Evolutionary conservation across 2,113 vertebrate species (phyloP), one percentile per base, ranked within the genome.

Genomic region (Capreolus pygargus): DNA sequence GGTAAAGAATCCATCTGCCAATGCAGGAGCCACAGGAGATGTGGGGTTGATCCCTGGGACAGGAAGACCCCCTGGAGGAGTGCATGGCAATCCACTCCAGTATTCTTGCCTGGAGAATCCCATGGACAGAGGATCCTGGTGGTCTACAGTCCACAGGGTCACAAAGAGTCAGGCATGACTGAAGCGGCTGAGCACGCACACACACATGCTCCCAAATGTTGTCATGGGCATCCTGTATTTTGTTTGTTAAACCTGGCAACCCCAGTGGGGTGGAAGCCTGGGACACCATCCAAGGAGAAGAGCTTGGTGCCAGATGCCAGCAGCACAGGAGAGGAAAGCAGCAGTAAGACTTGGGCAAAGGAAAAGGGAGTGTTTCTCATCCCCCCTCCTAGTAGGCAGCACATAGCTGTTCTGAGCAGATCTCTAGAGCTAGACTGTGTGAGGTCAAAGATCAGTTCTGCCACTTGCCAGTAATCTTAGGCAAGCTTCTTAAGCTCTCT

Each of bases 181-280:
- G n/a, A 70, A 60, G 19, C 0, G 5, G 23, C 67, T 23, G n/a
- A 74, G n/a, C 67, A 74, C 0, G 19, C 17, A 74, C 19, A 74
- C 19, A 74, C 67, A 39, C 5, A 0, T 39, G n/a, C 19, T 74
- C n/a, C n/a, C 81, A 47, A 45, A 86, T 30, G 84, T 2, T 83
- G 14, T 50, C 57, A 27, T 12, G 6, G 60, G 25, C 30, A 30
- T 43, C n/a, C 15, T 89, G 14, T 43, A 45, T 54, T 76, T 89
- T 81, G 28, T 33, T 76, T 93, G 50, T 64, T 85, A 67, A 90
- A 30, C 86, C 79, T 87, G 79, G 54, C 39, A 92, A 19, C 17
- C 12, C 33, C 54, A 39, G 15, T 17, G 39, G 13, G 45, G 54
- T 54, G 60, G 82, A 57, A 67, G 74, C 60, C 39, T 55, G 50